Conservation (phyloP, 2,113 vertebrate species). For the Chamaetylas fuelleborni region DNA sequence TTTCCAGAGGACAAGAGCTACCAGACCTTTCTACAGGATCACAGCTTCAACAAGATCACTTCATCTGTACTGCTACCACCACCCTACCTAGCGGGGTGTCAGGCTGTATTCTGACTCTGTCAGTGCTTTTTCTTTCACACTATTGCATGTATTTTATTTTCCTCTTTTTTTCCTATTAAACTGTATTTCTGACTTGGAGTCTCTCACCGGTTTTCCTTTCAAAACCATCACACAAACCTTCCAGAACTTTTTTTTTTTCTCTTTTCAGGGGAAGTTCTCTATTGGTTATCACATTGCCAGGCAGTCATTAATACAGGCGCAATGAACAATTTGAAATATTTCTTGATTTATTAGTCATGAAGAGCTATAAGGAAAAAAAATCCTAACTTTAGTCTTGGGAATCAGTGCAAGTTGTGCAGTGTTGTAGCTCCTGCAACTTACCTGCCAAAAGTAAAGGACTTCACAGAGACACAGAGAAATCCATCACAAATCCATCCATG, state of each 20-base stretch:
- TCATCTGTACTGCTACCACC: too few species aligned
- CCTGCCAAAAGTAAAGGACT: neutral
- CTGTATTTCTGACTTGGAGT: too few species aligned
- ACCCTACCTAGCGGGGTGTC: too few species aligned
- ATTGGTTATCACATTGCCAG: neutral
- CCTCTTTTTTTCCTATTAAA: too few species aligned
- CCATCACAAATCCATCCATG: neutral
- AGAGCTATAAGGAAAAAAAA: neutral
- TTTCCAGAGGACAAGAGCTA: too few species aligned
- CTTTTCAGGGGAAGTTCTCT: neutral
- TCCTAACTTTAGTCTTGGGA: neutral
- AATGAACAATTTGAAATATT: neutral
- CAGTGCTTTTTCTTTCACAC: too few species aligned
- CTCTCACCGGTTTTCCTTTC: too few species aligned
- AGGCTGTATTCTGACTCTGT: too few species aligned
- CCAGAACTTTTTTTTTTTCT: neutral
- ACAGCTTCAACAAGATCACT: too few species aligned
- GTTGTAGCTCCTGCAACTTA: neutral
- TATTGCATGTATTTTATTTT: too few species aligned
- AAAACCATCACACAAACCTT: neutral
- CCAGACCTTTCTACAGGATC: too few species aligned
- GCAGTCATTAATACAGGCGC: constrained; percentile 2
- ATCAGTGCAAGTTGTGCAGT: neutral
- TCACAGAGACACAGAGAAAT: neutral
- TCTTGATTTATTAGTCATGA: neutral